Conservation (phyloP, 2,888 invertebrate species). For the Matsumyia berberina region DNA sequence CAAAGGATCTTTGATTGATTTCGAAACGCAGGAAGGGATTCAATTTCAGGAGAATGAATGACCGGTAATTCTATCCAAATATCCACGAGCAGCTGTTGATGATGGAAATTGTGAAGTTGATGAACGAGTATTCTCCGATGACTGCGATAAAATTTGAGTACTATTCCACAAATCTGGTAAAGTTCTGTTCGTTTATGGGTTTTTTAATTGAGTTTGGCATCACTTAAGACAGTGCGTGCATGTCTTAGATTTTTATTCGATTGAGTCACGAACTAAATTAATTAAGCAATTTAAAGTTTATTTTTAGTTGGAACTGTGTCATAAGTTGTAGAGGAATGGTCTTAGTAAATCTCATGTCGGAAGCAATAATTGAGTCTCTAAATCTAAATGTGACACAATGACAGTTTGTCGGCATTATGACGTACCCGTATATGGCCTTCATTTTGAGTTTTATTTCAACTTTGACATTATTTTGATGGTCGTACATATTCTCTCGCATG, state of each 20-base stretch:
- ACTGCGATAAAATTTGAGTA: not conserved
- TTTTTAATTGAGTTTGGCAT: no score
- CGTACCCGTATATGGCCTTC: no score
- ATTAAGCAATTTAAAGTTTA: slow-evolving; percentile 2
- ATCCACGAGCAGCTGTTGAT: slow-evolving; percentile 13
- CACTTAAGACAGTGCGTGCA: not conserved
- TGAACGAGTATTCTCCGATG: not conserved
- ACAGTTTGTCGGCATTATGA: no score
- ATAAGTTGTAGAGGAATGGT: not conserved
- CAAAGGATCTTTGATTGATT: slow-evolving; percentile 18
- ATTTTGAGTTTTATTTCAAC: no score
- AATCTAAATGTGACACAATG: no score
- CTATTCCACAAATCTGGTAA: not conserved
- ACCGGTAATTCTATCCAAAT: not conserved
- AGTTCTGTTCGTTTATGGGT: no score
- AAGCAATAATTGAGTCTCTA: no score
- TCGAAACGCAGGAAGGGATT: not conserved
- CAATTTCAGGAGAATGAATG: not conserved
- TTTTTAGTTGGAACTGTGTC: slow-evolving; percentile 1
- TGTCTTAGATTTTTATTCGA: not conserved
- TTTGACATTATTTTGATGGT: no score
- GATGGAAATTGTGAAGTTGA: not conserved
- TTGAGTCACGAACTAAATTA: not conserved
- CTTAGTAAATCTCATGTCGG: no score
- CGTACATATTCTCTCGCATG: no score